These are phyloP conservation scores for Uloborus diversus DNA, from an alignment of 1,140 invertebrate genomes.

Conservation along the genomic window DNA sequence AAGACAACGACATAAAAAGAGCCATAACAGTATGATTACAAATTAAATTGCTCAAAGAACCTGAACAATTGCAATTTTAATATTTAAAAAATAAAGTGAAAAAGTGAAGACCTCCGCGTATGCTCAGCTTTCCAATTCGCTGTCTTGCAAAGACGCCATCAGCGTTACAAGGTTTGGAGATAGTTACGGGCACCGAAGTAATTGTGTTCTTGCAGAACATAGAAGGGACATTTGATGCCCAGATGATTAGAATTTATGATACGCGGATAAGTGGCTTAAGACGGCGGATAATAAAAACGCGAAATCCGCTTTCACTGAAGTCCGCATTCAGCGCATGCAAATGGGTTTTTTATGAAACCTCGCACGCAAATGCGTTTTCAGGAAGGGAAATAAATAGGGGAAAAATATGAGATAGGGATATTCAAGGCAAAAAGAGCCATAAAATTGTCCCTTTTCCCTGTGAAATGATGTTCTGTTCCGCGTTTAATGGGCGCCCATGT, in stretches of 20 bases:
- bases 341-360: constrained; percentile 31
- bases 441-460: too few relatives aligned
- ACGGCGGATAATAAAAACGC: constrained; percentile 25
- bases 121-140: background rate
- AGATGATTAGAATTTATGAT: constrained; percentile 52
- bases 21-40: constrained; percentile 12
- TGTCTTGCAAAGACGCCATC: background rate
- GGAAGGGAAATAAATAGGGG: constrained; percentile 3
- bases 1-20: too few relatives aligned
- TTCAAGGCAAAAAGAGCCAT: too few relatives aligned
- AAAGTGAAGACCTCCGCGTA: background rate
- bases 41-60: constrained; percentile 5
- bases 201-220: constrained; percentile 16
- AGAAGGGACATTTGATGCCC: constrained; percentile 34
- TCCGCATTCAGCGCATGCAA: constrained; percentile 19
- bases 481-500: too few relatives aligned
- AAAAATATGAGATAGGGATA: too few relatives aligned
- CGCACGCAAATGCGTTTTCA: too few relatives aligned
- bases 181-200: background rate
- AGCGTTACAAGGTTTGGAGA: background rate
- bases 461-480: too few relatives aligned
- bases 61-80: constrained; percentile 25
- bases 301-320: constrained; percentile 5
- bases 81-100: constrained; percentile 32
- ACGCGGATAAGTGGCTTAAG: constrained; percentile 42